phyloP scores from a whole-genome alignment of 2,888 invertebrate genomes.

The Diabrotica balteata region DNA sequence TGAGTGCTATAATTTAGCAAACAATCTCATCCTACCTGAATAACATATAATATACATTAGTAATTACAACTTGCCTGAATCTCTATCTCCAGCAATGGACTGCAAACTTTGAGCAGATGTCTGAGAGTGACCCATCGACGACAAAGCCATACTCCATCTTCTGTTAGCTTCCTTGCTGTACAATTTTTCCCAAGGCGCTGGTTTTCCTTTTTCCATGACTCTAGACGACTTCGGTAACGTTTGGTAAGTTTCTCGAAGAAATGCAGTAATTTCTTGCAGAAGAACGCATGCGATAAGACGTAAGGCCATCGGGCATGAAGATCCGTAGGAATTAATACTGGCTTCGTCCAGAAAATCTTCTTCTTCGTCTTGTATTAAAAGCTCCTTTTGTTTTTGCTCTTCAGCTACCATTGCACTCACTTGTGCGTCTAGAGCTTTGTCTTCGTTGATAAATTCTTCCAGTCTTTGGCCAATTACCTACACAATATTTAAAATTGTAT shows the following conservation, averaged over 20 bases:
- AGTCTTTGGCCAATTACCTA: constrained; percentile 74
- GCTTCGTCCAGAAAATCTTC: constrained; percentile 97
- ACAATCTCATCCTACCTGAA: too few relatives aligned
- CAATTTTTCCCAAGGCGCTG: constrained; percentile 82
- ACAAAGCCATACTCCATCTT: constrained; percentile 94
- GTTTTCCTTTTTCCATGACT: constrained; percentile 71
- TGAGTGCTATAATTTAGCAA: too few relatives aligned
- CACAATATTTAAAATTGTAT: not conserved
- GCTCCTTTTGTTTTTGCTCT: constrained; percentile 79
- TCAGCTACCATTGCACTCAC: constrained; percentile 74
- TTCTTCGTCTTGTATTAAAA: constrained; percentile 86
- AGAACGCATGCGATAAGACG: constrained; percentile 93
- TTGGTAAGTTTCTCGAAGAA: constrained; percentile 95
- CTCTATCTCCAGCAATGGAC: constrained; percentile 81
- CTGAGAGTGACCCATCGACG: constrained; percentile 95
- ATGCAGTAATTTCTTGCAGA: constrained; percentile 96
- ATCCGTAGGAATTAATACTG: constrained; percentile 68
- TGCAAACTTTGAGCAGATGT: constrained; percentile 92
- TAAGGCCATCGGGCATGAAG: constrained; percentile 86
- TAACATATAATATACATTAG: not conserved
- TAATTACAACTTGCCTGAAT: constrained; percentile 60
- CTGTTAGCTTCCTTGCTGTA: constrained; percentile 85
- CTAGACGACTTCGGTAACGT: constrained; percentile 71
- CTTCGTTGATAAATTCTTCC: constrained; percentile 88
- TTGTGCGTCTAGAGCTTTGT: constrained; percentile 74